A percentile compares a stretch with the other conserved stretches of the same genome.
Conservation (phyloP, 2,113 vertebrate genomes). For the Microcebus ravelobensis region DNA sequence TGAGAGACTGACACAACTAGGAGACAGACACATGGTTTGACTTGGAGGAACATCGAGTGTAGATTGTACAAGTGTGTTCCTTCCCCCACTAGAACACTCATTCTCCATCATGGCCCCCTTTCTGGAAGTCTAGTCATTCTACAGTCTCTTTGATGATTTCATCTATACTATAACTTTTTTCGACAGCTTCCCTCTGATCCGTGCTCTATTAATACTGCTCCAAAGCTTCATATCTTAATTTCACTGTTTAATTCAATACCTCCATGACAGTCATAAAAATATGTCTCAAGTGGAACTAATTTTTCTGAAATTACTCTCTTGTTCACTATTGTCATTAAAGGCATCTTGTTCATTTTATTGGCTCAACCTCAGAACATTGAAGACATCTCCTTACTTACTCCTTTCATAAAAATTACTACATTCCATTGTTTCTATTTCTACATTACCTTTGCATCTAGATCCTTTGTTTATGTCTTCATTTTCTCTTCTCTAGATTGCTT, state of each 20-base stretch:
- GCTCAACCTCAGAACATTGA: neutral
- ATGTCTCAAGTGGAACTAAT: neutral
- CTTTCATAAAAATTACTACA: neutral
- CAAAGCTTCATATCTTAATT: neutral
- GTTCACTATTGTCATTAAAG: constrained; percentile 14
- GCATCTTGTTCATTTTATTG: neutral
- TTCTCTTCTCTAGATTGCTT: neutral
- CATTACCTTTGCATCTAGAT: neutral
- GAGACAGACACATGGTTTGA: neutral
- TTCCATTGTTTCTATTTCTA: neutral
- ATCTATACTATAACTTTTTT: neutral
- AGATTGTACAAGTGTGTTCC: neutral
- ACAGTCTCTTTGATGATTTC: neutral
- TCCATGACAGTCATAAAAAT: neutral
- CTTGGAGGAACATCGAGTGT: neutral
- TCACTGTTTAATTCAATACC: neutral
- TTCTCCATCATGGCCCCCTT: neutral
- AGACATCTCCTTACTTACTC: neutral
- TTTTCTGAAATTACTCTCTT: neutral
- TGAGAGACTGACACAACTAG: neutral
- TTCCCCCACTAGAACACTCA: neutral
- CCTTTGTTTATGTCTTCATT: neutral
- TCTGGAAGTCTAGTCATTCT: neutral
- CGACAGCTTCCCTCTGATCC: neutral
- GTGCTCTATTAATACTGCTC: neutral